phyloP scores from a whole-genome alignment of 2,113 vertebrate genomes.

The Oryzias celebensis region DNA sequence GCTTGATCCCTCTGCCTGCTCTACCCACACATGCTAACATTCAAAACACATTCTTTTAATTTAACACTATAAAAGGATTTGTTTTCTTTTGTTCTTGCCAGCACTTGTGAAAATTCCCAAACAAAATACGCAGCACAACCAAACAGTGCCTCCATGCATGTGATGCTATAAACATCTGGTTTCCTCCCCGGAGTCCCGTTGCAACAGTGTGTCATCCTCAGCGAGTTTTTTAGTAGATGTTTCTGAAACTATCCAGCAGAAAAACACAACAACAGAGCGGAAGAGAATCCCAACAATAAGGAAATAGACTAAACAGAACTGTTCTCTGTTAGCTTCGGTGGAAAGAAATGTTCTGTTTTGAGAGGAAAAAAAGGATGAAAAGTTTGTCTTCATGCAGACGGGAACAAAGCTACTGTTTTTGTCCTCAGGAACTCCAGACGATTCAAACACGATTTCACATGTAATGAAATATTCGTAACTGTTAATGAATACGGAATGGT shows the following conservation, averaged over 20 bases:
- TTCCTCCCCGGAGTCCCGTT: background rate
- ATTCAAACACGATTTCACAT: too few relatives aligned
- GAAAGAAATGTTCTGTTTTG: conserved; percentile 16
- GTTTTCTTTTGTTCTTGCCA: background rate
- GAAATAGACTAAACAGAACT: conserved; percentile 25
- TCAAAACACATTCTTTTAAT: background rate
- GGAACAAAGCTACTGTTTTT: conserved; percentile 5
- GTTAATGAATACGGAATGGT: background rate
- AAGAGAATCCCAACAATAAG: conserved; percentile 16
- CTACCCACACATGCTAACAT: conserved; percentile 4
- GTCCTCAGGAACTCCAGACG: too few relatives aligned
- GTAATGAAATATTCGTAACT: background rate
- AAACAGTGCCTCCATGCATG: background rate
- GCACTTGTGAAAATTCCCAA: background rate
- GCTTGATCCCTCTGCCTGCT: conserved; percentile 4
- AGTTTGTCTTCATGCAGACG: background rate
- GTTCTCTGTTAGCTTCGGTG: conserved; percentile 21
- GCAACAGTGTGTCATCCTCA: conserved; percentile 11
- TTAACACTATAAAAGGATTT: background rate
- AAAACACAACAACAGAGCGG: conserved; percentile 14
- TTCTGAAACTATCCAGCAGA: conserved; percentile 20
- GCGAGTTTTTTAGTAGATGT: conserved; percentile 4
- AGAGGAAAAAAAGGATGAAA: background rate
- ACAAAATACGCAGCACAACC: background rate
- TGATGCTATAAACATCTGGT: conserved; percentile 5